phyloP scores from a whole-genome alignment of 1,140 invertebrate species.

The Latrodectus geometricus region DNA sequence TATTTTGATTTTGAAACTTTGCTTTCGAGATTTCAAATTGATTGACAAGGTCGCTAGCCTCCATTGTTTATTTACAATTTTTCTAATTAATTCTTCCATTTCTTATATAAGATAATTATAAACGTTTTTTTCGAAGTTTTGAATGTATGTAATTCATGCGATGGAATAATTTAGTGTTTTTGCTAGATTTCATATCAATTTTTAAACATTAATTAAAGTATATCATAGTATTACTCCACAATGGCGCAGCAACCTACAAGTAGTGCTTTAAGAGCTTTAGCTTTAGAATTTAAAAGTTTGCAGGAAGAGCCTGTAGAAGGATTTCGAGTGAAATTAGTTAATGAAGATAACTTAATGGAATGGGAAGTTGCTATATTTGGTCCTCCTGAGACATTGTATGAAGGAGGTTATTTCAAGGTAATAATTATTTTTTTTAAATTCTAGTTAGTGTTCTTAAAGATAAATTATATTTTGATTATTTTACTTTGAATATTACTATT shows the following conservation, averaged over 20 bases:
- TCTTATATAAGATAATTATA: neutral
- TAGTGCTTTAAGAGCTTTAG: slow-evolving; percentile 92
- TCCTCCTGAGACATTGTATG: slow-evolving; percentile 97
- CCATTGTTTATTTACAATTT: neutral
- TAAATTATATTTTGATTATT: too few relatives aligned
- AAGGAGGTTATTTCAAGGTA: slow-evolving; percentile 99
- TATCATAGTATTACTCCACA: slow-evolving; percentile 61
- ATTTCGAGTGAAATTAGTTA: slow-evolving; percentile 94
- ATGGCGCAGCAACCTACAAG: slow-evolving; percentile 78
- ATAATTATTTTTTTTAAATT: slow-evolving; percentile 62
- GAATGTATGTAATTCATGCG: neutral
- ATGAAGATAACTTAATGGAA: slow-evolving; percentile 99
- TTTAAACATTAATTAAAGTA: neutral
- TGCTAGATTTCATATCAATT: neutral
- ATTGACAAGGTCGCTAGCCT: neutral
- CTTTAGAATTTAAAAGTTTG: slow-evolving; percentile 96
- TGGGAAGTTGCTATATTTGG: slow-evolving; percentile 99
- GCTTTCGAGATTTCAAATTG: neutral
- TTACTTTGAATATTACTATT: too few relatives aligned
- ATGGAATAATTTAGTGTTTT: neutral
- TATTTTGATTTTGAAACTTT: neutral
- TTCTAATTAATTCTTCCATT: neutral
- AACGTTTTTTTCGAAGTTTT: neutral
- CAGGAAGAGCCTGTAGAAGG: slow-evolving; percentile 99
- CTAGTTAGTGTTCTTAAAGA: neutral